phyloP scores from a whole-genome alignment of 1,140 invertebrate genomes.

The Conopomorpha cramerella region DNA sequence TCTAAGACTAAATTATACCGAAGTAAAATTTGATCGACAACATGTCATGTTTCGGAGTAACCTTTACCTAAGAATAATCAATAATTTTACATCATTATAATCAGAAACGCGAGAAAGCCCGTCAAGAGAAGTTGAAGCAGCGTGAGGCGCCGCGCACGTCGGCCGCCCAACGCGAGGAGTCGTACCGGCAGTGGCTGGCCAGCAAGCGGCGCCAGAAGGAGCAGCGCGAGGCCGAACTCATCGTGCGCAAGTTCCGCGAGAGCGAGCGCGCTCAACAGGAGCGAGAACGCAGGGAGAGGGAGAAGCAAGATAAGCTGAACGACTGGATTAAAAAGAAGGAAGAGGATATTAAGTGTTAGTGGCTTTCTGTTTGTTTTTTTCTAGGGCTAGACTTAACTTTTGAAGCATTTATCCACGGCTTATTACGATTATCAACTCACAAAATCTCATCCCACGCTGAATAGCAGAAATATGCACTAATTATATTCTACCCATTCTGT shows the following conservation, averaged over 20 bases:
- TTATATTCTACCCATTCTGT: no score
- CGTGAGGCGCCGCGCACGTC: conserved; percentile 15
- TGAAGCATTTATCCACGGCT: no score
- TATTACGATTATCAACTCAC: no score
- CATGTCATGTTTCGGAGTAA: no score
- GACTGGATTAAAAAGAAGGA: conserved; percentile 60
- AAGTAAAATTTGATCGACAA: no score
- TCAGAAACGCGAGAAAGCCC: conserved; percentile 32
- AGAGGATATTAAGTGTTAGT: conserved; percentile 53
- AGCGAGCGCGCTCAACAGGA: conserved; percentile 30
- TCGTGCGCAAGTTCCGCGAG: conserved; percentile 27
- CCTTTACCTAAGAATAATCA: no score
- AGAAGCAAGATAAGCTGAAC: conserved; percentile 50
- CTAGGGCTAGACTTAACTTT: no score
- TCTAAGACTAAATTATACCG: no score
- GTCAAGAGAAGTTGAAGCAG: conserved; percentile 23
- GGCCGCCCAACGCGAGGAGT: conserved; percentile 34
- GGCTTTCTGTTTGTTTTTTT: no score
- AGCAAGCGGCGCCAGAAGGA: conserved; percentile 29
- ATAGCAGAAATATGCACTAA: no score
- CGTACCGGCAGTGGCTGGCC: conserved; percentile 38
- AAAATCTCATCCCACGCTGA: no score
- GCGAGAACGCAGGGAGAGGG: conserved; percentile 31
- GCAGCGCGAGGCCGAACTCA: conserved; percentile 24
- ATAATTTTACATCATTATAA: no score